Conservation (phyloP, 2,888 invertebrate genomes). For the Orthosia gothica region DNA sequence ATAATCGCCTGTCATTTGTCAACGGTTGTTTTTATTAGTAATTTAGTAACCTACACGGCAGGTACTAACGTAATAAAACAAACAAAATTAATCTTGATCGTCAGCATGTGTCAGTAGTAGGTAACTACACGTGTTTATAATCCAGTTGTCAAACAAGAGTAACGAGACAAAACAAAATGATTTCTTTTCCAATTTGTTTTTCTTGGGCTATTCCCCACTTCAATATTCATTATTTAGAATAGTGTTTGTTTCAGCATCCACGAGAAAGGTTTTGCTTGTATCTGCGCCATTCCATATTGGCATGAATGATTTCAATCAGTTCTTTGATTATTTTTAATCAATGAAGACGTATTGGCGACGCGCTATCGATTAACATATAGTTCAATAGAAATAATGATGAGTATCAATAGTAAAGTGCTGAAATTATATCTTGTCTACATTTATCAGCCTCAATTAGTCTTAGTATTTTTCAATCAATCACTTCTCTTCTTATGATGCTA, state of each 20-base stretch:
- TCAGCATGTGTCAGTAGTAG: constrained; percentile 39
- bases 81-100: constrained; percentile 42
- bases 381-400: constrained; percentile 19
- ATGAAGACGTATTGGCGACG: constrained; percentile 39
- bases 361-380: constrained; percentile 33
- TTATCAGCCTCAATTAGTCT: constrained; percentile 11
- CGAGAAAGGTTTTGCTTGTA: constrained; percentile 17
- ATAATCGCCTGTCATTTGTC: background rate
- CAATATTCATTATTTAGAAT: background rate
- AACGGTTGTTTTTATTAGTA: background rate
- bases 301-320: constrained; percentile 50
- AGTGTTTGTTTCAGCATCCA: constrained; percentile 5
- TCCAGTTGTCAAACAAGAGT: constrained; percentile 26
- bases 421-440: constrained; percentile 19
- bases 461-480: background rate
- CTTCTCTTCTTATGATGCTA: background rate
- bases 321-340: constrained; percentile 58
- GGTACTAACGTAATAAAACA: constrained; percentile 28
- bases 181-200: constrained; percentile 9
- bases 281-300: constrained; percentile 28
- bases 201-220: background rate
- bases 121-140: constrained; percentile 14
- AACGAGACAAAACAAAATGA: constrained; percentile 8
- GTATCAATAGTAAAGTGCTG: constrained; percentile 12
- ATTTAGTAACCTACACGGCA: background rate